These are phyloP conservation scores for Camelus dromedarius DNA, from an alignment of 2,113 vertebrate species.

Conservation along the genomic window DNA sequence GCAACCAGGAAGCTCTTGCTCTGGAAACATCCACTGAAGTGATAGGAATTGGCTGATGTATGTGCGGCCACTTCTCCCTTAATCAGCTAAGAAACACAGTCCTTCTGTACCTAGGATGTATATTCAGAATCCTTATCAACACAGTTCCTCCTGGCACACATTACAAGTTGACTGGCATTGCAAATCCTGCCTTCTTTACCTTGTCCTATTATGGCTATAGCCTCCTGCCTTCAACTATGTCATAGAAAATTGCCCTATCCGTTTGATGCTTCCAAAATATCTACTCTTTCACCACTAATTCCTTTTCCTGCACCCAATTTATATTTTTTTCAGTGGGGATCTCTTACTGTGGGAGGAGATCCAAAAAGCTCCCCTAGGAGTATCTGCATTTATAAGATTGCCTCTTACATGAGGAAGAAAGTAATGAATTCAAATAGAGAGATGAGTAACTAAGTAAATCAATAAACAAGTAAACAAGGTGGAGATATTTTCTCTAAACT, in stretches of 20 bases:
- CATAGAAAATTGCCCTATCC: background rate
- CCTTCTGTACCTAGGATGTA: background rate
- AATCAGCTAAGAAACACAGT: background rate
- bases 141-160: background rate
- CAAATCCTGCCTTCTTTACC: background rate
- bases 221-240: background rate
- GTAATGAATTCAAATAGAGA: background rate
- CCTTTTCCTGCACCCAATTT: background rate
- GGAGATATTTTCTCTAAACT: background rate
- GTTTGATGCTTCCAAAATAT: background rate
- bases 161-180: background rate
- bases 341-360: background rate
- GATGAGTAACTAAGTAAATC: background rate
- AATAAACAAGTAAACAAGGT: background rate
- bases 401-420: background rate
- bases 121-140: background rate
- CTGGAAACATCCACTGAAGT: background rate
- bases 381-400: background rate
- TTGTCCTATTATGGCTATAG: background rate
- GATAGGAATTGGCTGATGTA: background rate
- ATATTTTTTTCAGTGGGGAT: background rate
- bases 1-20: background rate
- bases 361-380: background rate
- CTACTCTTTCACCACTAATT: background rate
- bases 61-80: background rate